A percentile compares a stretch with the other conserved stretches of the same genome.
Conservation (phyloP, 2,888 invertebrate species). For the Euclidia mi region DNA sequence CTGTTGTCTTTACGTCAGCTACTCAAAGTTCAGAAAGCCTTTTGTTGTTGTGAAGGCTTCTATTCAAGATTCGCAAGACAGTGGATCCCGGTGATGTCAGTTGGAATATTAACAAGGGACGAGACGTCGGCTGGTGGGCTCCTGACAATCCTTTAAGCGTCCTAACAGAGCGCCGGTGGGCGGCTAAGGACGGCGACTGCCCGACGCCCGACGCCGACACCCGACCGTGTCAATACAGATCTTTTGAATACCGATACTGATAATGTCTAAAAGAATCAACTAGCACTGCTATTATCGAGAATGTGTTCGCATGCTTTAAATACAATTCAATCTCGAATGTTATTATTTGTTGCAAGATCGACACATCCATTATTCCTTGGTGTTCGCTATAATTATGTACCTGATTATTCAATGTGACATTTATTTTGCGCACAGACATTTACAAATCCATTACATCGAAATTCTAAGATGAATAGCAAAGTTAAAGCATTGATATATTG, state of each 20-base stretch:
- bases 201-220: no score
- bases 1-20: slow-evolving; percentile 71
- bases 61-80: slow-evolving; percentile 82
- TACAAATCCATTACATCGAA: slow-evolving; percentile 6
- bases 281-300: slow-evolving; percentile 33
- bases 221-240: slow-evolving; percentile 59
- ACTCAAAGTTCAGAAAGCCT: slow-evolving; percentile 81
- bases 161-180: slow-evolving; percentile 39
- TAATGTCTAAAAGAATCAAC: slow-evolving; percentile 45
- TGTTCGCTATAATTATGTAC: slow-evolving; percentile 7
- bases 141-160: slow-evolving; percentile 74
- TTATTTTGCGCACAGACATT: slow-evolving; percentile 11
- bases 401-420: slow-evolving; percentile 13
- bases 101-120: slow-evolving; percentile 83
- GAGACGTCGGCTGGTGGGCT: slow-evolving; percentile 64
- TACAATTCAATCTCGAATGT: slow-evolving; percentile 26
- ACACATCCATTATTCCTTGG: neutral
- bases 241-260: slow-evolving; percentile 55
- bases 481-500: slow-evolving; percentile 11
- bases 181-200: slow-evolving; percentile 19
- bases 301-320: slow-evolving; percentile 29
- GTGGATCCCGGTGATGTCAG: slow-evolving; percentile 76
- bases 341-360: neutral
- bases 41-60: slow-evolving; percentile 77
- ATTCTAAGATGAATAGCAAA: slow-evolving; percentile 11